Conservation (phyloP, 2,888 invertebrate genomes). For the Eumacrocentrus americanus region DNA sequence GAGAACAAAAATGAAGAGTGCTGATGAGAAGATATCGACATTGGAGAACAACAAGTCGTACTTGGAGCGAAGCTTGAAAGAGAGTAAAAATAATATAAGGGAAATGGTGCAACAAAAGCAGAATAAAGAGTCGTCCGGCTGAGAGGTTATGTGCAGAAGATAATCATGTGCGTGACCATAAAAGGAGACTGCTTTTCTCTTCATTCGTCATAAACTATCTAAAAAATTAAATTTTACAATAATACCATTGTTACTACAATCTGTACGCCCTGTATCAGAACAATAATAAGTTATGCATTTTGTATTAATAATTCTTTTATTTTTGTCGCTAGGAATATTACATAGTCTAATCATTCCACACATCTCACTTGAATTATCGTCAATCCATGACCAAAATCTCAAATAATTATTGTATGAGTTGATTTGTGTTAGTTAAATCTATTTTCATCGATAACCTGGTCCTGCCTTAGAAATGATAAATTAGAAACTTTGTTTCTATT, state of each 20-base stretch:
- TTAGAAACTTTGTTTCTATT: too few relatives aligned
- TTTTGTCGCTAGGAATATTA: background rate
- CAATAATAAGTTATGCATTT: background rate
- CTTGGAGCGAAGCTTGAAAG: slow-evolving; percentile 80
- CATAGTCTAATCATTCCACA: slow-evolving; percentile 1
- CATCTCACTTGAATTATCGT: background rate
- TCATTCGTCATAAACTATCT: background rate
- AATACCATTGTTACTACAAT: background rate
- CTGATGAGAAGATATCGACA: slow-evolving; percentile 73
- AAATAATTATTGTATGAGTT: too few relatives aligned
- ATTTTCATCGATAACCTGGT: too few relatives aligned
- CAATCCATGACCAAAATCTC: background rate
- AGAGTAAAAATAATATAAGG: slow-evolving; percentile 83
- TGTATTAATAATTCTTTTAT: background rate
- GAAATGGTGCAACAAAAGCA: slow-evolving; percentile 77
- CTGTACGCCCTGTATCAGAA: background rate
- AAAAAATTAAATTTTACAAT: background rate
- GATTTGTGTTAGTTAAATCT: too few relatives aligned
- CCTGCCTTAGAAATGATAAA: too few relatives aligned
- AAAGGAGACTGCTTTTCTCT: background rate
- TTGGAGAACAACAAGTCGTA: slow-evolving; percentile 79
- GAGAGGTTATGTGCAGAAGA: slow-evolving; percentile 19
- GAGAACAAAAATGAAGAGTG: slow-evolving; percentile 65
- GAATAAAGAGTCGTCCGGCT: slow-evolving; percentile 48
- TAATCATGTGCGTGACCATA: slow-evolving; percentile 21